phyloP scores from a whole-genome alignment of 2,888 invertebrate genomes.

The Leptinotarsa tumamoca region DNA sequence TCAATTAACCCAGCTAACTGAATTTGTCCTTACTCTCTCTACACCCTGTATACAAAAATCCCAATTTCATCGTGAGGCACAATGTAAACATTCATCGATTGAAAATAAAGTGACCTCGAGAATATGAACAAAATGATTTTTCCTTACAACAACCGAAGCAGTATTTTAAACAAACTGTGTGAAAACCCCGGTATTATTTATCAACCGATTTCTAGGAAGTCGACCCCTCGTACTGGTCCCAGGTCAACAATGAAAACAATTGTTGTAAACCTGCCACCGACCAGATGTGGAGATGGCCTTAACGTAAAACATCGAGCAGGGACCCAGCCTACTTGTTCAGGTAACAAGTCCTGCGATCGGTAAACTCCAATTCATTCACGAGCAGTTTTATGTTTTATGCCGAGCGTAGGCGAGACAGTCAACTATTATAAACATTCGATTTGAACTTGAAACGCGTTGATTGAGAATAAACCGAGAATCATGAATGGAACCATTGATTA shows the following conservation, averaged over 20 bases:
- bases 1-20: background rate
- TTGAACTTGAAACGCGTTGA: slow-evolving; percentile 54
- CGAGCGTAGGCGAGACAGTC: slow-evolving; percentile 50
- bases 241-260: slow-evolving; percentile 3
- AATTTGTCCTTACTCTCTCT: background rate
- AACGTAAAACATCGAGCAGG: background rate
- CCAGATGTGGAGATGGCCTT: background rate
- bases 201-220: background rate
- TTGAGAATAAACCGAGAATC: slow-evolving; percentile 55
- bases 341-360: background rate
- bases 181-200: background rate
- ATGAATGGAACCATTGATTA: slow-evolving; percentile 61
- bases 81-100: no score
- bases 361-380: slow-evolving; percentile 41
- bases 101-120: no score
- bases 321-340: slow-evolving; percentile 20
- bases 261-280: slow-evolving; percentile 10
- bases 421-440: slow-evolving; percentile 53
- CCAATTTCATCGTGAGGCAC: no score
- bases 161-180: no score
- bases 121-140: no score
- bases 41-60: background rate
- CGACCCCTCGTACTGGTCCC: background rate
- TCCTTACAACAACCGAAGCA: no score
- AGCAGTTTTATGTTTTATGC: slow-evolving; percentile 40